These are phyloP conservation scores for Pleuronectes platessa DNA, from an alignment of 2,113 vertebrate genomes.

Conservation along the genomic window DNA sequence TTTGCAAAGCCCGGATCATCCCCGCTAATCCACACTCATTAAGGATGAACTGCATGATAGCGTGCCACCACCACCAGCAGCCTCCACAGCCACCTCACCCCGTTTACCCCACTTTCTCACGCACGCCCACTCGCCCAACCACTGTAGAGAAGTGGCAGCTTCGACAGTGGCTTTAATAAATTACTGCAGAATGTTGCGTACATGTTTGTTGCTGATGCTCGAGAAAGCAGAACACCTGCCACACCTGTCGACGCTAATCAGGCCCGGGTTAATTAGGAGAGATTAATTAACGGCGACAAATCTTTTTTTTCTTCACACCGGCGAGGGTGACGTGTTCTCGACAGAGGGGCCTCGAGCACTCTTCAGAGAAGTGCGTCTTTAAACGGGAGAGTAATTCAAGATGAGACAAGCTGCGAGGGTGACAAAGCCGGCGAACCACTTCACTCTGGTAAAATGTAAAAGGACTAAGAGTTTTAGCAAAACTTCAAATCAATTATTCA, in stretches of 20 bases:
- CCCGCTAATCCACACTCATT: constrained; percentile 85
- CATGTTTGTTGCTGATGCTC: constrained; percentile 31
- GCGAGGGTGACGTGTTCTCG: constrained; percentile 13
- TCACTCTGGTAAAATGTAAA: constrained; percentile 53
- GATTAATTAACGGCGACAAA: constrained; percentile 56
- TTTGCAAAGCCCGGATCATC: constrained; percentile 84
- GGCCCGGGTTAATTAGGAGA: constrained; percentile 44
- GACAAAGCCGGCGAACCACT: constrained; percentile 44
- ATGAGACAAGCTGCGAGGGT: constrained; percentile 34
- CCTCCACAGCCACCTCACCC: constrained; percentile 18
- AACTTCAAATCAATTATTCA: constrained; percentile 68
- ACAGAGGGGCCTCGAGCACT: constrained; percentile 24
- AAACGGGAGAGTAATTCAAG: constrained; percentile 29
- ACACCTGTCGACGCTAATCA: constrained; percentile 53
- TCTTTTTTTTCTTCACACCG: constrained; percentile 48
- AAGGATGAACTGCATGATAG: constrained; percentile 85
- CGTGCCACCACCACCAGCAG: constrained; percentile 57
- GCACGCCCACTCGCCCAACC: neutral
- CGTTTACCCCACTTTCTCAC: constrained; percentile 62
- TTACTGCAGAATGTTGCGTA: constrained; percentile 57
- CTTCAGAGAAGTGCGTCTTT: constrained; percentile 24
- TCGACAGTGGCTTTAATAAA: constrained; percentile 77
- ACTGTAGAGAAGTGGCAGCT: constrained; percentile 68
- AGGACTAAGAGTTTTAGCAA: constrained; percentile 56
- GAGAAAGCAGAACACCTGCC: constrained; percentile 60